A percentile compares a stretch with the other conserved stretches of the same genome.
phyloP scores from a whole-genome alignment of 2,888 invertebrate species.

The Acrobasis consociella region DNA sequence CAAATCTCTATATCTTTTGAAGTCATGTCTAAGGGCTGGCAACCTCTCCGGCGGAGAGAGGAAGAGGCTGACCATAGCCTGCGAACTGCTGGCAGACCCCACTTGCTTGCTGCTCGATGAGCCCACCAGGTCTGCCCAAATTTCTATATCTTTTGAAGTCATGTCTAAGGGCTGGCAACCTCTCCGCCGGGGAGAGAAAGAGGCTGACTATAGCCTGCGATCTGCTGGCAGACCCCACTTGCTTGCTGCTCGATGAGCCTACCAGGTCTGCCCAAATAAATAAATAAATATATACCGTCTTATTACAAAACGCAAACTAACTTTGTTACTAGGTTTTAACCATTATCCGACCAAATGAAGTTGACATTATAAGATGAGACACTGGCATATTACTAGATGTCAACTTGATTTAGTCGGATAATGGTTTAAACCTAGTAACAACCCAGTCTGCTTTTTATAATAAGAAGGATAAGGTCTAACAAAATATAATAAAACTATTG shows the following conservation, averaged over 20 bases:
- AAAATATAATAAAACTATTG: too few species aligned
- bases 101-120: slow-evolving; percentile 96
- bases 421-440: too few species aligned
- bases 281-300: too few species aligned
- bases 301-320: too few species aligned
- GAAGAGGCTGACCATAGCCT: slow-evolving; percentile 94
- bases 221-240: slow-evolving; percentile 94
- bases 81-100: slow-evolving; percentile 95
- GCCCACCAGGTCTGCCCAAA: slow-evolving; percentile 90
- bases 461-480: too few species aligned
- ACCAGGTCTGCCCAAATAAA: slow-evolving; percentile 88
- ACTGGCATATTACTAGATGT: too few species aligned
- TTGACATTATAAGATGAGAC: too few species aligned
- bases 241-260: slow-evolving; percentile 97
- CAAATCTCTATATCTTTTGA: background rate
- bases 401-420: too few species aligned
- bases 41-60: slow-evolving; percentile 94
- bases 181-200: slow-evolving; percentile 96
- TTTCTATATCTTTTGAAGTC: too few species aligned
- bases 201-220: slow-evolving; percentile 95
- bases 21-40: slow-evolving; percentile 82
- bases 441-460: too few species aligned
- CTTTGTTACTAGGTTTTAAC: too few species aligned
- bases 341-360: too few species aligned
- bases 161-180: slow-evolving; percentile 84